Evolutionary conservation across 1,140 invertebrate species (phyloP), one percentile per base, ranked within the genome.

Genomic region (Penaeus indicus): DNA sequence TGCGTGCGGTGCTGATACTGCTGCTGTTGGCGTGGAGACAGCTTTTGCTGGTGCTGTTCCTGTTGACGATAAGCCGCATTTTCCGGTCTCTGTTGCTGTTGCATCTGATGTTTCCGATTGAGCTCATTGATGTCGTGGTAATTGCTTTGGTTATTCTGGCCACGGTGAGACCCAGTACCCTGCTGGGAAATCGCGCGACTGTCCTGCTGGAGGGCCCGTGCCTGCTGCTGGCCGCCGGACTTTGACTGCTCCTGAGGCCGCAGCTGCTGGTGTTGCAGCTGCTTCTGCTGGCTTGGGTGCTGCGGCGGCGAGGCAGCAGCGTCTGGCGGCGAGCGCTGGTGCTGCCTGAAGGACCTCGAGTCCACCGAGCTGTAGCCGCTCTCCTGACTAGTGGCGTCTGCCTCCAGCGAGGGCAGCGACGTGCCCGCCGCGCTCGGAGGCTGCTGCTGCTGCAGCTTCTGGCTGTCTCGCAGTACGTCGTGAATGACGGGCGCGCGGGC

Each of bases 301-400:
- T 54, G 54, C 16, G 54, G 54, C 54, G 54, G 54, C 54, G 54
- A 54, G 16, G 54, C 10, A 16, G 54, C 54, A 8, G 54, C 16
- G 16, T 54, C 54, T 54, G 54, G 54, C 54, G 54, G 54, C 54
- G 54, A 54, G 54, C 54, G 69, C 60, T 80, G 78, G 78, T 79
- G 77, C 67, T 84, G 81, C 42, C 88, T 27, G 78, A 72, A 82
- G 42, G 42, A 69, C 5, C 90, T 63, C 3, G 88, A 90, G 79
- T 91, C 90, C 22, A 89, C 86, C 13, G 88, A 89, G 32, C 90
- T 80, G 61, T 91, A 91, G 3, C 90, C 90, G 62, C 90, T 91
- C 85, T 91, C 90, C 64, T 91, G 90, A 47, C 90, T 91, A 67
- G 72, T 64, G 8, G 84, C 81, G 62, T 91, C 90, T 21, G 79